phyloP scores from a whole-genome alignment of 2,113 vertebrate genomes.

The Panthera uncia region DNA sequence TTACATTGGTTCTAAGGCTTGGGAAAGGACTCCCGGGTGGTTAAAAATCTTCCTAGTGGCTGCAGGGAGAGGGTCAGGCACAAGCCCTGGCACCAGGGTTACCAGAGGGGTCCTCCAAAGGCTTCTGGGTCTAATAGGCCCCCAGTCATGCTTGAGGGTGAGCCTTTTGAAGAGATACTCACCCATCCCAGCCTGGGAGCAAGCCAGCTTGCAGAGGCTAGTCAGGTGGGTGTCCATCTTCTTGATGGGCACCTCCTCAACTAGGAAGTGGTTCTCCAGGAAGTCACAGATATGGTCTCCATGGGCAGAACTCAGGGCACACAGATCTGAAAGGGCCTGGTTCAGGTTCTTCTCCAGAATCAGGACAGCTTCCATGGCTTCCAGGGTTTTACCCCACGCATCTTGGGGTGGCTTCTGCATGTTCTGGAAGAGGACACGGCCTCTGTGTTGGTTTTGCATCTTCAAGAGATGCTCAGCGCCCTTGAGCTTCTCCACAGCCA shows the following conservation, averaged over 20 bases:
- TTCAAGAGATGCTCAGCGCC: neutral
- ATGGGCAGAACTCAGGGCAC: neutral
- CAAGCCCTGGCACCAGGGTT: neutral
- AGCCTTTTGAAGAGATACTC: neutral
- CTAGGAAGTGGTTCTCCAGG: neutral
- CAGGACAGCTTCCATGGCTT: neutral
- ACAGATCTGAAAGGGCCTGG: neutral
- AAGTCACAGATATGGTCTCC: neutral
- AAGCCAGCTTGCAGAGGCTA: neutral
- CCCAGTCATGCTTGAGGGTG: neutral
- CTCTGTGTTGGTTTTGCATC: neutral
- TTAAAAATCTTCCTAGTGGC: neutral
- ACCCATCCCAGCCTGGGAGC: neutral
- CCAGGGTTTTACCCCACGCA: neutral
- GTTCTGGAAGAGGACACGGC: neutral
- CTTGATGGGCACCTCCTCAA: neutral
- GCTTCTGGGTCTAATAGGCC: neutral
- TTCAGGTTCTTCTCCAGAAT: neutral
- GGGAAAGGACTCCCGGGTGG: neutral
- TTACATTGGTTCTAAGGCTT: neutral
- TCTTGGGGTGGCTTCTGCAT: neutral
- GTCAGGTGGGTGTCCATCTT: neutral
- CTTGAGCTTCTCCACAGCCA: neutral
- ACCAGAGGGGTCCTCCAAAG: neutral
- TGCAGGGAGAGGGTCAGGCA: neutral